Conservation (phyloP, 2,113 vertebrate genomes). For the Myanophis thanlyinensis region DNA sequence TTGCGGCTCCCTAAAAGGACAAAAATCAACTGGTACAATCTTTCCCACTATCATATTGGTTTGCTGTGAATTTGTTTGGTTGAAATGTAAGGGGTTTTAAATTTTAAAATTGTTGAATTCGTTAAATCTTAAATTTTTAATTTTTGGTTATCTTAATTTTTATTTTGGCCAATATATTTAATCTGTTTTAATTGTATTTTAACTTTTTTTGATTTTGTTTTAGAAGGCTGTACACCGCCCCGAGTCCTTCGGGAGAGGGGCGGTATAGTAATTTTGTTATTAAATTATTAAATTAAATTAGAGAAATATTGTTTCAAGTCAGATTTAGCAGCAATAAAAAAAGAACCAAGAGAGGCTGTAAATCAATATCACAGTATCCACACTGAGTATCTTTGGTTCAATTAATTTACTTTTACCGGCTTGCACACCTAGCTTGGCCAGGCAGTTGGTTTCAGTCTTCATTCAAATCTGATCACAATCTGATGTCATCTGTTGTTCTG, state of each 20-base stretch:
- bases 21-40: background rate
- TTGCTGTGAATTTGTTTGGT: background rate
- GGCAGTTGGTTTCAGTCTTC: background rate
- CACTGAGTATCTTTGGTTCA: background rate
- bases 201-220: too few species aligned
- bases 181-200: too few species aligned
- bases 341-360: background rate
- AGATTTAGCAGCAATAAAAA: background rate
- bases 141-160: too few species aligned
- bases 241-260: too few species aligned
- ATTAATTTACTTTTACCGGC: background rate
- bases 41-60: background rate
- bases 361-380: background rate
- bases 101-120: too few species aligned
- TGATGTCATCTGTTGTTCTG: background rate
- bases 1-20: background rate
- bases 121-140: too few species aligned
- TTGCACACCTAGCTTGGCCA: background rate
- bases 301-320: background rate
- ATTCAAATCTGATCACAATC: background rate
- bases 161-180: too few species aligned
- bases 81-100: too few species aligned
- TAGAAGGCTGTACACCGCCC: too few species aligned
- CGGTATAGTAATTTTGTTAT: too few species aligned
- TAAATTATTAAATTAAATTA: too few species aligned